Base-by-base conservation (phyloP, 2,797 vertebrate genomes). In the Pseudotriccus pelzelni region DNA sequence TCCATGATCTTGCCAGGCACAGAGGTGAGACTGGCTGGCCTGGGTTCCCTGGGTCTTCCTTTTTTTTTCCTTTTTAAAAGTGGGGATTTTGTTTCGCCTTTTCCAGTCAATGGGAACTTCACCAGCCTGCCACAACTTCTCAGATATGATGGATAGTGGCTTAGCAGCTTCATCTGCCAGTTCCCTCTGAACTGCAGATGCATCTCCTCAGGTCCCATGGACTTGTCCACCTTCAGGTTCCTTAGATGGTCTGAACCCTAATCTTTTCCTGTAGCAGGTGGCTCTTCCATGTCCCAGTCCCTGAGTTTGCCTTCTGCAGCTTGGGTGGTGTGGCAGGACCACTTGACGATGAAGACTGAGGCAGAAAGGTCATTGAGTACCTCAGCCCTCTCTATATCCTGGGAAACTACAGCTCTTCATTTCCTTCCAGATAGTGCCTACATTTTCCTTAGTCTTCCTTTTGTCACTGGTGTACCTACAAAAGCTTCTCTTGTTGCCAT, bases 371-470 rank as follows among this genome's bases (percentile, higher is more conserved):
- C 25, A 17, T 12, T 7, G 58, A 59, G 25, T 77, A 52, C 21
- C 17, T 64, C 0, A 32, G 18, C 43, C 70, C 44, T 59, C 37
- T 66, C 30, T 15, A 59, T 53, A 46, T 32, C 30, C 9, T 1
- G 0, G 0, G 0, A 46, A 66, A 27, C 22, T 12, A 18, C 9
- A 12, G 32, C 10, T 52, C 24, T 64, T 72, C 15, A 27, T 52
- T 59, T 77, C 52, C 25, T 46, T 70, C n/a, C 63, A 41, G 44
- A 64, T 23, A 64, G 15, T 25, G 5, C 18, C 25, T 4, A 16
- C 6, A 7, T 66, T 77, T 77, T 39, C 12, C 4, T n/a, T 64
- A 30, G 11, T 58, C 63, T 77, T 39, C 12, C 15, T 70, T 70
- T 83, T 58, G 34, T 52, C 24, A 11, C 44, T 7, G 7, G 12